Evolutionary conservation across 2,888 invertebrate species (phyloP).

Genomic region (Psococerastis gibbosa): DNA sequence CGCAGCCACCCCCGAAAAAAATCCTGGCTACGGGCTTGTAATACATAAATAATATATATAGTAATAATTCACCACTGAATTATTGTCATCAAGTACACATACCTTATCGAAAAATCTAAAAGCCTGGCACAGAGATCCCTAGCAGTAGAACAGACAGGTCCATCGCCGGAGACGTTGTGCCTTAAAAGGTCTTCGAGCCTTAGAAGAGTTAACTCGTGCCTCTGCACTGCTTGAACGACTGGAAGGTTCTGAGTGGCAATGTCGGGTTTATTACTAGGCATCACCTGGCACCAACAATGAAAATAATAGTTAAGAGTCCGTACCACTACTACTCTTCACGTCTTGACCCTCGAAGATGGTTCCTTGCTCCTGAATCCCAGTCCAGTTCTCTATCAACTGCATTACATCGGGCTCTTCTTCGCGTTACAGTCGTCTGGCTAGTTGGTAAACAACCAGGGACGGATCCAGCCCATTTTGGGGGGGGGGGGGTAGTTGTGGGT

Average conservation of each 20-base stretch:
- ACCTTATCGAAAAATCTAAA: constrained; percentile 53
- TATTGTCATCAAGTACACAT: background rate
- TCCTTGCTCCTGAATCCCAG: no score
- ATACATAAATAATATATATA: no score
- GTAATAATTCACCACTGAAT: background rate
- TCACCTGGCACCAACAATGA: constrained; percentile 4
- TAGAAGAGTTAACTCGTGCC: constrained; percentile 53
- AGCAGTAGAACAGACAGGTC: constrained; percentile 40
- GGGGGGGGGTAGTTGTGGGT: no score
- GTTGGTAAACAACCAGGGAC: no score
- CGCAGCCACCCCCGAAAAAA: no score
- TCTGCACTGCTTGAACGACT: constrained; percentile 49
- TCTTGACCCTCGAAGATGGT: no score
- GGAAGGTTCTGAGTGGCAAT: constrained; percentile 29
- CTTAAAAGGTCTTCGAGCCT: constrained; percentile 55
- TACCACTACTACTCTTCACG: no score
- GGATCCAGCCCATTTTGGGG: no score
- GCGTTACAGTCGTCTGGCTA: no score
- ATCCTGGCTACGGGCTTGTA: no score
- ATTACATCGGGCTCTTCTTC: no score
- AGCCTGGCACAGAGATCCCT: constrained; percentile 48
- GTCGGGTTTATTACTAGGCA: constrained; percentile 9
- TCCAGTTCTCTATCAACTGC: no score
- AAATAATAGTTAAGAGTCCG: constrained; percentile 11
- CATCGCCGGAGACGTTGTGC: constrained; percentile 43